Base-by-base conservation (phyloP, 2,888 invertebrate genomes). In the Vandiemenella viatica region DNA sequence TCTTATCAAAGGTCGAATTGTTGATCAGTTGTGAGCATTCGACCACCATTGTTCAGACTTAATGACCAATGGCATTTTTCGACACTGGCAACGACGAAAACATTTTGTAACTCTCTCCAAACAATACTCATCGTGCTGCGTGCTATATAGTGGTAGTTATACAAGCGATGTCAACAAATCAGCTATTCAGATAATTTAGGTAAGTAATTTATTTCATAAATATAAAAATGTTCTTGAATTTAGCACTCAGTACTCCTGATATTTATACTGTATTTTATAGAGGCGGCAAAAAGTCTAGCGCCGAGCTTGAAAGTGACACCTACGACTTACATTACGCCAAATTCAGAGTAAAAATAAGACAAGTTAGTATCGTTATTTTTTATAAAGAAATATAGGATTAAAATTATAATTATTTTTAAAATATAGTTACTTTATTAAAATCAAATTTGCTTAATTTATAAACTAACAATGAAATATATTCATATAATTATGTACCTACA, bases 1-100 rank as follows among this genome's bases (percentile, higher is more conserved):
- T 19, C 20, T 46, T 46, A 46, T 40, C 37, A 38, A 46, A 46
- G 46, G 37, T 46, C 46, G 22, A 37, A 40, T 40, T 40, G 37
- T 46, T 40, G 46, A 40, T 46, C 40, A 46, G 40, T 40, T 46
- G 38, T 37, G 37, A 38, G 19, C 5, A 46, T 46, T 46, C 38
- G 46, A 46, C 40, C 46, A 40, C 46, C 38, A 38, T 37, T 46
- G 46, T 38, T 23, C 37, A 22, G 13, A 38, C 38, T 46, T 21
- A 19, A 46, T 46, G 46, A 40, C 20, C 46, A 46, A 37, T 46
- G 21, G 26, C 26, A 26, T 26, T 26, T 26, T 26, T 26, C 7
- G 26, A 13, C 6, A 26, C 13, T 26, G 26, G 46, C 46, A 40
- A 20, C 22, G 21, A 40, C 46, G 46, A 46, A 46, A 46, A 46